Evolutionary conservation across 2,797 vertebrate genomes (phyloP).

Genomic region (Rhinichthys osculus): DNA sequence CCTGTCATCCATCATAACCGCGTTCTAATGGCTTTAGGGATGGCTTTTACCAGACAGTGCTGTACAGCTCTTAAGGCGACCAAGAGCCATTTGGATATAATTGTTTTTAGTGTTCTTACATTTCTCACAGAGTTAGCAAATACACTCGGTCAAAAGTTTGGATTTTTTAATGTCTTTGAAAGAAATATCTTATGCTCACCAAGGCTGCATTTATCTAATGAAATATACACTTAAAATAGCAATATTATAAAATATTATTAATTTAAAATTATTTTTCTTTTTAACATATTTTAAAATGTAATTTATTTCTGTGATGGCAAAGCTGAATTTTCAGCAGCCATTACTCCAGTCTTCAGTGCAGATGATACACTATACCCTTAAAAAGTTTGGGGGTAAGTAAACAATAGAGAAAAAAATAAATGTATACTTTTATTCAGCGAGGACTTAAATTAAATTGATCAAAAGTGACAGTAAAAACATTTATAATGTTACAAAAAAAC

Average conservation of each 20-base stretch:
- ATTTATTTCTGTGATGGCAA: background rate
- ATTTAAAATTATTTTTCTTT: background rate
- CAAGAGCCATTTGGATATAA: background rate
- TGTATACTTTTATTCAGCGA: background rate
- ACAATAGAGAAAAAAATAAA: background rate
- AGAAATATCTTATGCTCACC: background rate
- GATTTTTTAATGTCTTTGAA: background rate
- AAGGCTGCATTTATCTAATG: background rate
- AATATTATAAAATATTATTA: background rate
- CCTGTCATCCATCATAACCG: slow-evolving; percentile 59
- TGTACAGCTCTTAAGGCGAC: slow-evolving; percentile 22
- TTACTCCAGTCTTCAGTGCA: background rate
- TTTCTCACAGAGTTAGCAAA: background rate
- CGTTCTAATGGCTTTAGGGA: slow-evolving; percentile 48
- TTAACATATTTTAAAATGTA: background rate
- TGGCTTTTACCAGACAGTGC: slow-evolving; percentile 39
- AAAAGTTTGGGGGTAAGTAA: background rate
- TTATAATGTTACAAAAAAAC: background rate
- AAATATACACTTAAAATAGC: no score
- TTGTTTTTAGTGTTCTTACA: background rate
- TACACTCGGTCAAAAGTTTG: background rate
- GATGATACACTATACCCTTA: background rate
- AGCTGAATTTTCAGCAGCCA: background rate
- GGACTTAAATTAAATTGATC: background rate
- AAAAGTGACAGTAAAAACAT: background rate